These are phyloP conservation scores for Eumacrocentrus americanus DNA, from an alignment of 2,888 invertebrate genomes.

Conservation along the genomic window DNA sequence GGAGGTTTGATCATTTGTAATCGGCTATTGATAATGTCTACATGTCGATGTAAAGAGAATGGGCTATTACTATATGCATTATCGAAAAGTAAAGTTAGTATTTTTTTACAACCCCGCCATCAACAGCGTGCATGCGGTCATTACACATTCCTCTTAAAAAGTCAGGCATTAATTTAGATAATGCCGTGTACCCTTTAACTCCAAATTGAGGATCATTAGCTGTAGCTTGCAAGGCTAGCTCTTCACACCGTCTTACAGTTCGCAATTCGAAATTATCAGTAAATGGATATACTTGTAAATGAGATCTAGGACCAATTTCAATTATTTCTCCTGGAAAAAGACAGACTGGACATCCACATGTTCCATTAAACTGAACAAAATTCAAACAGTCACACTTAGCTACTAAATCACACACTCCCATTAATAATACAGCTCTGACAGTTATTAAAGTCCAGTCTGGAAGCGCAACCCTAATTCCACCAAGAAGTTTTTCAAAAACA, in stretches of 20 bases:
- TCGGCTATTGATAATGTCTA: conserved; percentile 11
- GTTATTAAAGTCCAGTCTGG: too few species aligned
- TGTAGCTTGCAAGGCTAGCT: background rate
- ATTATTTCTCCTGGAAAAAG: conserved; percentile 22
- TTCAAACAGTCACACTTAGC: conserved; percentile 30
- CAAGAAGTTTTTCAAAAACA: too few species aligned
- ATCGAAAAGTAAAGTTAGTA: conserved; percentile 27
- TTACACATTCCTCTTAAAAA: conserved; percentile 26
- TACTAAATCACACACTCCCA: conserved; percentile 31
- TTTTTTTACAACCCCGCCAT: conserved; percentile 25
- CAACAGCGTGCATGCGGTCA: conserved; percentile 29
- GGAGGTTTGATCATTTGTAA: conserved; percentile 26
- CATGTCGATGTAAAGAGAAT: background rate
- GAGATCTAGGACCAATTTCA: conserved; percentile 17
- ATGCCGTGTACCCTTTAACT: conserved; percentile 30
- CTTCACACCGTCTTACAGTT: conserved; percentile 2
- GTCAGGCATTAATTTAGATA: conserved; percentile 30
- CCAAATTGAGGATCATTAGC: conserved; percentile 15
- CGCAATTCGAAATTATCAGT: conserved; percentile 23
- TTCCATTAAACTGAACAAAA: conserved; percentile 26
- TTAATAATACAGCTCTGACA: conserved; percentile 21
- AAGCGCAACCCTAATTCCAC: too few species aligned
- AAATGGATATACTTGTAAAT: background rate
- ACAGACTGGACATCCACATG: conserved; percentile 30
- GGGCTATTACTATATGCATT: conserved; percentile 2